Base-by-base conservation (phyloP, 2,888 invertebrate species). In the Rapana venosa region DNA sequence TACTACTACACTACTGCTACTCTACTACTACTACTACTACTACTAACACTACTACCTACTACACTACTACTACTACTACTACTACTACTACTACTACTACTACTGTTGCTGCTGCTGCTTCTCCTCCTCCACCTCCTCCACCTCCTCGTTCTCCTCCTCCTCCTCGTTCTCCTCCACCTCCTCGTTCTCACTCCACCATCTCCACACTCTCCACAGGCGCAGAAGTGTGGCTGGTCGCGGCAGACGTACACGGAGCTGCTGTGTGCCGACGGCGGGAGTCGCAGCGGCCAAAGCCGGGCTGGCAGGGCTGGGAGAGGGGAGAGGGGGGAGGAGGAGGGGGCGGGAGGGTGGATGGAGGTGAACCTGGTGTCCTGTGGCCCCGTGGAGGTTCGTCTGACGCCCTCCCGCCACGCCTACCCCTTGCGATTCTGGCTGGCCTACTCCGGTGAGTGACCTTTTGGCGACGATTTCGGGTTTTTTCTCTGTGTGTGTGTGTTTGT, bases 321-420 rank as follows among this genome's bases (percentile, higher is more conserved):
- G 81, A 30, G 20, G 47, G 81, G 30, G 36, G 36, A 79, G 35
- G 30, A 30, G 84, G 58, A 30, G 84, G 79, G 74, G 30, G n/a
- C 2, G 4, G 79, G 35, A 11, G 32, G 35, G 32, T 30, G 35
- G 36, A 17, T n/a, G 86, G 74, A 74, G 30, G 15, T 47, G 74
- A 56, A n/a, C 56, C 35, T 74, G 36, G 56, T 47, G 77, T 56
- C 77, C n/a, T 47, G 58, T 77, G 77, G 77, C 58, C 26, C 58
- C 15, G 77, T 87, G 87, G 74, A 87, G 17, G 87, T 87, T 0
- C 35, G 47, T 13, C 35, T 47, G 74, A 70, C 87, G 35, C 87
- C 47, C 6, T 47, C 87, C 35, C 35, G 30, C 8, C 1, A 74
- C 26, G 26, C 74, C n/a, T 87, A 85, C 84, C 84, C 84, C 20